Percentiles rank a stretch among this genome's conserved stretches.
These are phyloP conservation scores for Cydia strobilella DNA, from an alignment of 1,140 invertebrate genomes.

Conservation along the genomic window DNA sequence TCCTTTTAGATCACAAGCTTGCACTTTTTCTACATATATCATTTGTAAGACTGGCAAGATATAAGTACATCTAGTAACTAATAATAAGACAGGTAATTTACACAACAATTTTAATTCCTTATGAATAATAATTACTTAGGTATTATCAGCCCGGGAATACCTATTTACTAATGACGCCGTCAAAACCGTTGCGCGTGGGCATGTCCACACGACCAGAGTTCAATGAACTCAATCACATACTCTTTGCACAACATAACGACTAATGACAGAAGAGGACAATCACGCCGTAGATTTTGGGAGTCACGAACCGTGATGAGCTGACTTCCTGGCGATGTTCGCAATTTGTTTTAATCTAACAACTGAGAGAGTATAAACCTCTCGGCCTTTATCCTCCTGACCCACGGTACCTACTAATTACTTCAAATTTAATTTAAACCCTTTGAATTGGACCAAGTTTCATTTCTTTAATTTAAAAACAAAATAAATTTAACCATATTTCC, in stretches of 20 bases:
- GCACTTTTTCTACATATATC: too few relatives aligned
- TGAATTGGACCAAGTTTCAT: too few relatives aligned
- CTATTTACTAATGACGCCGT: background rate
- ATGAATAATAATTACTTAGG: background rate
- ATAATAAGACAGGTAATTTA: background rate
- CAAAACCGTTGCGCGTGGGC: background rate
- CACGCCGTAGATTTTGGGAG: conserved; percentile 5
- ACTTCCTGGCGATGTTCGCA: background rate
- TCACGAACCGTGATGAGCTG: conserved; percentile 12
- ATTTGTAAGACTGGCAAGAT: background rate
- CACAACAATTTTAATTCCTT: too few relatives aligned
- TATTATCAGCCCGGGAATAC: background rate
- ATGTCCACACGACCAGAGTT: conserved; percentile 4
- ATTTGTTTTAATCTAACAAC: background rate
- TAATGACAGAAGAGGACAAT: conserved; percentile 15
- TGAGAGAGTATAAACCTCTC: background rate
- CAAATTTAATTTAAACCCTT: too few relatives aligned
- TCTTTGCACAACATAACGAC: background rate
- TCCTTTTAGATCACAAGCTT: too few relatives aligned
- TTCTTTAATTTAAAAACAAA: too few relatives aligned
- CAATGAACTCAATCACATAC: conserved; percentile 2
- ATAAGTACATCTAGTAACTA: background rate
- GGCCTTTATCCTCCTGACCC: too few relatives aligned
- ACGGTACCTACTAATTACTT: too few relatives aligned
- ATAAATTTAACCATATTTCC: too few relatives aligned